Percentiles rank a stretch among this genome's conserved stretches.
Evolutionary conservation across 2,797 vertebrate species (phyloP).

Genomic region (Jordanella pulchra): DNA sequence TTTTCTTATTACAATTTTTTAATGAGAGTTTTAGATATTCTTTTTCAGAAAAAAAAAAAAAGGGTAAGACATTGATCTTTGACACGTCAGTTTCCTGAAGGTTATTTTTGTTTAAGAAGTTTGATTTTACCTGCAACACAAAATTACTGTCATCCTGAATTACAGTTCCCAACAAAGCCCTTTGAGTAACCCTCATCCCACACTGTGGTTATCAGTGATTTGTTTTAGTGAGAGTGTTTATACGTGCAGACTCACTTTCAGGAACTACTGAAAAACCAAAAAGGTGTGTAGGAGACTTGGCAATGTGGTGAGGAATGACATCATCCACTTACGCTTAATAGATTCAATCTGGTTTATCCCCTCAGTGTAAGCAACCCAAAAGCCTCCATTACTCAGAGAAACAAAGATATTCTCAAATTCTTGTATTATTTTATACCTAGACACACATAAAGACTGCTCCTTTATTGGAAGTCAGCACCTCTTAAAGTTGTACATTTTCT

Average conservation of each 20-base stretch:
- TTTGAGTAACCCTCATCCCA: slow-evolving; percentile 7
- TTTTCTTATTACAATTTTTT: background rate
- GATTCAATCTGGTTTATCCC: slow-evolving; percentile 66
- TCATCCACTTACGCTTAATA: slow-evolving; percentile 66
- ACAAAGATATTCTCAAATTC: slow-evolving; percentile 53
- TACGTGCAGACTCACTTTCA: slow-evolving; percentile 19
- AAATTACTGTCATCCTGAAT: background rate
- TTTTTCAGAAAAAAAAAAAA: background rate
- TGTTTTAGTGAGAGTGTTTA: slow-evolving; percentile 34
- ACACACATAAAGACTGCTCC: slow-evolving; percentile 27
- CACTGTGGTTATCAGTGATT: background rate
- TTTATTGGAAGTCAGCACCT: slow-evolving; percentile 45
- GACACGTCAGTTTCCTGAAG: background rate
- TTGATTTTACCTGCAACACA: background rate
- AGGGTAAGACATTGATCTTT: background rate
- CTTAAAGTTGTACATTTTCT: slow-evolving; percentile 40
- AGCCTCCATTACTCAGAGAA: slow-evolving; percentile 34
- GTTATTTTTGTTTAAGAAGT: background rate
- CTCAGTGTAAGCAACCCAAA: slow-evolving; percentile 22
- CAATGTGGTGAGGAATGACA: slow-evolving; percentile 51
- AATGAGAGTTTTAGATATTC: background rate
- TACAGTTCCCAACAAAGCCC: background rate
- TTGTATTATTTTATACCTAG: slow-evolving; percentile 35
- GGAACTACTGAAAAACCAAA: slow-evolving; percentile 34
- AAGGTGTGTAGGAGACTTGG: slow-evolving; percentile 23